Base-by-base conservation (phyloP, 1,140 invertebrate genomes). In the Drosophila equinoxialis region DNA sequence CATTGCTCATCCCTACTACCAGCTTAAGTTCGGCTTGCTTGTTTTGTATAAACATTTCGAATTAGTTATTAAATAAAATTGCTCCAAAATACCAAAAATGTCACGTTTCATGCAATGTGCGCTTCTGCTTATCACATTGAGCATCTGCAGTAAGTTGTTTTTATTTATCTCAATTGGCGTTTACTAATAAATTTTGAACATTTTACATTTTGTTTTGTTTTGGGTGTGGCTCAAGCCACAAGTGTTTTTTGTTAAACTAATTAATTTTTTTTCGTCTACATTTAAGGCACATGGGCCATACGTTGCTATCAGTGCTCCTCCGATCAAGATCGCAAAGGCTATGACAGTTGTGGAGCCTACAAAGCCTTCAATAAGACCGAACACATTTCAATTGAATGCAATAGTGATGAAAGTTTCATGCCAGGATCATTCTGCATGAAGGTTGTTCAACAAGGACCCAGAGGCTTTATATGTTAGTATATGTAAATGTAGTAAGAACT, bases 351-450 rank as follows among this genome's bases (percentile, higher is more conserved):
- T 93, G 97, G 97, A 1, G 96, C 97, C 0, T 98, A 98, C 79
- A 94, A 94, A 55, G 94, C 93, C 71, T 98, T 98, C 85, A 95
- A 98, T 81, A 95, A 94, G 80, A 94, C 95, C 8, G 94, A 95
- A 67, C 95, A 98, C 87, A 96, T 97, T 75, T 94, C 97, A 1
- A 95, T 98, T 7, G 97, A 98, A 74, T 98, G 97, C 90, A 96
- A 96, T 77, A 97, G 95, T 89, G 97, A 98, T 84, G 97, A 98
- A 90, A 97, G 96, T 64, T 94, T 96, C 57, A 97, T 96, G 92
- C 97, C 97, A 60, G 97, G 97, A n/a, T 97, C 97, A 6, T 98
- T 98, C 92, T 98, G 97, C 92, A 97, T 98, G 92, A 98, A 98
- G 93, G 93, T 97, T 13, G 96, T 96, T 0, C 96, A 97, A 80